A percentile compares a stretch with the other conserved stretches of the same genome.
Conservation (phyloP, 2,113 vertebrate genomes). For the Datnioides undecimradiatus region DNA sequence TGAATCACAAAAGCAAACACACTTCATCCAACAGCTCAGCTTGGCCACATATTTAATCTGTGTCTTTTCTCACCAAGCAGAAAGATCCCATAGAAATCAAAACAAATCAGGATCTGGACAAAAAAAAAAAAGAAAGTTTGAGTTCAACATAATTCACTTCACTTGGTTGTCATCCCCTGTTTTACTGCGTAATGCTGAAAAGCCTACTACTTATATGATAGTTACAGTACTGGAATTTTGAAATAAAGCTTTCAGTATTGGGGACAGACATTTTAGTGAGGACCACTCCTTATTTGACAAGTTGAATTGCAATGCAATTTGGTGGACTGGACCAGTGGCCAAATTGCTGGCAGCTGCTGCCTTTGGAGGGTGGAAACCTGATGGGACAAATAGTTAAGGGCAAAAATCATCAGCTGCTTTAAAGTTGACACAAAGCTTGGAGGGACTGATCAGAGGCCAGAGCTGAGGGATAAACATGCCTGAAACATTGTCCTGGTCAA, state of each 20-base stretch:
- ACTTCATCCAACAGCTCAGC: background rate
- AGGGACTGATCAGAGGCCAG: conserved; percentile 8
- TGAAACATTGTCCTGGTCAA: too few relatives aligned
- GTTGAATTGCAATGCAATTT: too few relatives aligned
- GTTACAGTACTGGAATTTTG: too few relatives aligned
- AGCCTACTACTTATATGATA: background rate
- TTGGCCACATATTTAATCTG: background rate
- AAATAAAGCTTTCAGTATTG: too few relatives aligned
- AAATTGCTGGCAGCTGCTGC: too few relatives aligned
- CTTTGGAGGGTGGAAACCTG: conserved; percentile 69
- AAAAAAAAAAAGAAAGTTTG: background rate
- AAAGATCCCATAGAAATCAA: background rate
- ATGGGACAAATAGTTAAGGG: conserved; percentile 6
- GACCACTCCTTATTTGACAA: too few relatives aligned
- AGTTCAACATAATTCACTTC: background rate
- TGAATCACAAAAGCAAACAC: background rate
- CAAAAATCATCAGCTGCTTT: conserved; percentile 12
- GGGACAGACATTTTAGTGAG: too few relatives aligned
- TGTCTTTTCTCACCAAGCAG: background rate
- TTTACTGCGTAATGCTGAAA: background rate
- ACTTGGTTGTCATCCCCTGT: background rate
- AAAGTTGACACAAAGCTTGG: background rate
- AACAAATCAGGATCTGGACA: background rate
- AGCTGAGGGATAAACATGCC: too few relatives aligned
- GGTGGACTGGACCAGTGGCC: too few relatives aligned